Conservation (phyloP, 2,113 vertebrate species). For the Formicarius rufipectus region DNA sequence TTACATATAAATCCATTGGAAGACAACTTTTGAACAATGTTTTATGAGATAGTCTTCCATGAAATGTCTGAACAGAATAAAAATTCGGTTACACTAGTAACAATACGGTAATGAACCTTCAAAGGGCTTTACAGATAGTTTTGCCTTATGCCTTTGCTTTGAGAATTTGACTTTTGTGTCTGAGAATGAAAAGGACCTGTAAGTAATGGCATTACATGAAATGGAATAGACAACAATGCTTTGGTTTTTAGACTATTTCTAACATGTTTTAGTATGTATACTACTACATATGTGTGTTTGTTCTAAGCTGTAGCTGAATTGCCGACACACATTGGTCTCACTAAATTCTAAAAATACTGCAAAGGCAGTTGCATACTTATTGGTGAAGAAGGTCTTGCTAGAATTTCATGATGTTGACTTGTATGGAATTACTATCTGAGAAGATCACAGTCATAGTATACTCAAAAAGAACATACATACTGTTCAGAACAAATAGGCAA, state of each 20-base stretch:
- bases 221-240: not conserved
- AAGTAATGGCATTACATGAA: not conserved
- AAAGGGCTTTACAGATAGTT: not conserved
- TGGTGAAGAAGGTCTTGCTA: fast-evolving
- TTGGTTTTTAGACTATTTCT: not conserved
- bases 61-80: not conserved
- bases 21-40: not conserved
- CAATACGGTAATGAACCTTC: not conserved
- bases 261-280: not conserved
- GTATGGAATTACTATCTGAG: not conserved
- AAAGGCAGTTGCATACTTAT: not conserved
- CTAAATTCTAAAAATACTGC: not conserved
- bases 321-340: not conserved
- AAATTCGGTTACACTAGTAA: not conserved
- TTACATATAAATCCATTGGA: not conserved
- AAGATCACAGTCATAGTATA: not conserved
- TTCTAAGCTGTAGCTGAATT: not conserved
- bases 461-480: not conserved
- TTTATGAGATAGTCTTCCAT: not conserved
- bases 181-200: not conserved
- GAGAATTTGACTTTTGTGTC: not conserved
- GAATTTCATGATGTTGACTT: not conserved
- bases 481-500: not conserved
- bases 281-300: not conserved
- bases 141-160: not conserved